Evolutionary conservation across 2,888 invertebrate genomes (phyloP).

Genomic region (Drosophila subsilvestris): DNA sequence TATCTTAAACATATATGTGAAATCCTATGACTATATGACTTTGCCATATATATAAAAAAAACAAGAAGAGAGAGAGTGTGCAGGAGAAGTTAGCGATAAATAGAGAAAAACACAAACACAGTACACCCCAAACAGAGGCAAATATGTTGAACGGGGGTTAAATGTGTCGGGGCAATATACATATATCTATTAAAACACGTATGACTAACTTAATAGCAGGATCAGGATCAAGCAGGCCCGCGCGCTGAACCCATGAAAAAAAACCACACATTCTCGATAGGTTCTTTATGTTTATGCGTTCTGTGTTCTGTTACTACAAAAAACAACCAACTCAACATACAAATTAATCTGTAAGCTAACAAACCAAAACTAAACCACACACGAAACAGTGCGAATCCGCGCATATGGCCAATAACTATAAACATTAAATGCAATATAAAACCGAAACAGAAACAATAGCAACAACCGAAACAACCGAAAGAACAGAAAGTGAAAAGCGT

Average conservation of each 20-base stretch:
- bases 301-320: conserved; percentile 17
- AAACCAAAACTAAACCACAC: conserved; percentile 24
- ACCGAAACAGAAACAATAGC: conserved; percentile 19
- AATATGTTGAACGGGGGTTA: conserved; percentile 1
- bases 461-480: conserved; percentile 26
- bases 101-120: background rate
- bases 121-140: background rate
- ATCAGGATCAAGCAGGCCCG: conserved; percentile 6
- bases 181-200: background rate
- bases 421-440: conserved; percentile 12
- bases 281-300: conserved; percentile 19
- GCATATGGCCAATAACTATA: conserved; percentile 61
- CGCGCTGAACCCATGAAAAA: background rate
- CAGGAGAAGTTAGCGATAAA: conserved; percentile 14
- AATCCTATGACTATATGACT: conserved; percentile 76
- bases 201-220: conserved; percentile 6
- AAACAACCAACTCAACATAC: conserved; percentile 49
- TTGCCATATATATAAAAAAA: conserved; percentile 64
- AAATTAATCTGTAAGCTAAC: conserved; percentile 66
- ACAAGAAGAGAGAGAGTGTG: conserved; percentile 6
- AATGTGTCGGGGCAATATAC: background rate
- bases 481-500: conserved; percentile 15
- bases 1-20: conserved; percentile 70
- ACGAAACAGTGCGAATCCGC: conserved; percentile 15
- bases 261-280: conserved; percentile 17